Conservation (phyloP, 2,113 vertebrate species). For the Myiagra hebetior region DNA sequence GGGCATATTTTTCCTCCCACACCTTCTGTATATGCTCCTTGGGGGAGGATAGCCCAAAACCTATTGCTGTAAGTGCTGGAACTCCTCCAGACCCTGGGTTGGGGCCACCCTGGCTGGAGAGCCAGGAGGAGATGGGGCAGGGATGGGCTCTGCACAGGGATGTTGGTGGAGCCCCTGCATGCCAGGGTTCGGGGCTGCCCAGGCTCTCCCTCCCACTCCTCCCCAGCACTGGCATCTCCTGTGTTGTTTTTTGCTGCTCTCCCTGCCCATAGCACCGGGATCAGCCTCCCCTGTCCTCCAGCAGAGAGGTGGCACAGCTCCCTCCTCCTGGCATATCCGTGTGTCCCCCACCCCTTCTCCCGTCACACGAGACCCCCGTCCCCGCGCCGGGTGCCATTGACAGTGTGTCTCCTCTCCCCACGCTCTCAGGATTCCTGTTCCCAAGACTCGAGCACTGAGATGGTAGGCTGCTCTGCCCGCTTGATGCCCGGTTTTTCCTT, state of each 20-base stretch:
- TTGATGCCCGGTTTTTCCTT: neutral
- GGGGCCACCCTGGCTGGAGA: neutral
- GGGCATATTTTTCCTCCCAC: neutral
- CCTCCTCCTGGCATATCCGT: neutral
- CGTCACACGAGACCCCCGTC: neutral
- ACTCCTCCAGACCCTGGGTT: neutral
- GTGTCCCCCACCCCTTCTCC: neutral
- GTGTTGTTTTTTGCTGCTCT: neutral
- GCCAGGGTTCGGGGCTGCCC: neutral
- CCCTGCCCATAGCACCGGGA: neutral
- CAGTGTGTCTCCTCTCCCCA: constrained; percentile 51
- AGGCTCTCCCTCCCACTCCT: neutral
- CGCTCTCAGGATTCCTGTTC: constrained; percentile 40
- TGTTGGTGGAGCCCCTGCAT: rapidly evolving
- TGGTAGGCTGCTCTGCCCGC: constrained; percentile 56
- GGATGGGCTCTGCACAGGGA: neutral
- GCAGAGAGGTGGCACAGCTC: neutral
- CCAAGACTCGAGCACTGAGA: constrained; percentile 39
- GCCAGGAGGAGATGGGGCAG: neutral
- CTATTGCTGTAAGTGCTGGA: neutral
- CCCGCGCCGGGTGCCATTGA: neutral
- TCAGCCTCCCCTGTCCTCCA: neutral
- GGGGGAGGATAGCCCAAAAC: neutral
- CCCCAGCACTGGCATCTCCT: neutral
- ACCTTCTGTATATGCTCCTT: neutral